These are phyloP conservation scores for Strigamia maritima DNA, from an alignment of 2,888 invertebrate genomes.

Conservation along the genomic window DNA sequence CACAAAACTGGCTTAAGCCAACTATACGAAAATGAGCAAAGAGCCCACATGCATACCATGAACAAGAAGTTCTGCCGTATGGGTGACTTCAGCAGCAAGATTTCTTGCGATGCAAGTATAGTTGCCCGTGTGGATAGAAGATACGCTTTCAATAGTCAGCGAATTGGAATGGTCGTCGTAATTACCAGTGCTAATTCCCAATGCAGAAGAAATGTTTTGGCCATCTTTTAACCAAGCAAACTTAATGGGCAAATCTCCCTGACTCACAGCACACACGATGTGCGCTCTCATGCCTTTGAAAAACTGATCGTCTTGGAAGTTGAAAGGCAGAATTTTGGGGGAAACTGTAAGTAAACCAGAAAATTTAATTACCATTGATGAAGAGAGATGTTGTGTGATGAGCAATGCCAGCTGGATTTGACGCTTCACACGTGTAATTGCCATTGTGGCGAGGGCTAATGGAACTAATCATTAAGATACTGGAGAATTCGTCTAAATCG, in stretches of 20 bases:
- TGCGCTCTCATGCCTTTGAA: constrained; percentile 54
- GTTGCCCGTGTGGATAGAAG: constrained; percentile 45
- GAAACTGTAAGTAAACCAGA: not conserved
- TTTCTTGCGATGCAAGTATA: constrained; percentile 47
- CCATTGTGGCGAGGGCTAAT: not conserved
- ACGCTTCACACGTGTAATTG: not conserved
- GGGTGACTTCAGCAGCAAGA: constrained; percentile 44
- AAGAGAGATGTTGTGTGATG: not conserved
- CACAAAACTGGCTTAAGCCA: not conserved
- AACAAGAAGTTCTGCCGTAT: constrained; percentile 44
- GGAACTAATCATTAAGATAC: constrained; percentile 46
- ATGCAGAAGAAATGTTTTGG: constrained; percentile 49
- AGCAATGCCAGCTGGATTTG: not conserved
- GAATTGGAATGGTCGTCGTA: constrained; percentile 43
- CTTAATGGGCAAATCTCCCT: constrained; percentile 74
- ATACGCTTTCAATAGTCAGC: constrained; percentile 46
- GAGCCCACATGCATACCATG: constrained; percentile 43
- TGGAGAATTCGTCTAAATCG: constrained; percentile 48
- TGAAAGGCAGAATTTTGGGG: constrained; percentile 9
- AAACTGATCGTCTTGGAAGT: constrained; percentile 6
- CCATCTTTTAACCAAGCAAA: constrained; percentile 63
- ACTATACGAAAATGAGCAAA: not conserved
- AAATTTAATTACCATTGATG: constrained; percentile 9
- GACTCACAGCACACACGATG: constrained; percentile 66
- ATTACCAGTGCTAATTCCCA: constrained; percentile 43